phyloP scores from a whole-genome alignment of 2,797 vertebrate genomes.

The Pseudochromis fuscus region DNA sequence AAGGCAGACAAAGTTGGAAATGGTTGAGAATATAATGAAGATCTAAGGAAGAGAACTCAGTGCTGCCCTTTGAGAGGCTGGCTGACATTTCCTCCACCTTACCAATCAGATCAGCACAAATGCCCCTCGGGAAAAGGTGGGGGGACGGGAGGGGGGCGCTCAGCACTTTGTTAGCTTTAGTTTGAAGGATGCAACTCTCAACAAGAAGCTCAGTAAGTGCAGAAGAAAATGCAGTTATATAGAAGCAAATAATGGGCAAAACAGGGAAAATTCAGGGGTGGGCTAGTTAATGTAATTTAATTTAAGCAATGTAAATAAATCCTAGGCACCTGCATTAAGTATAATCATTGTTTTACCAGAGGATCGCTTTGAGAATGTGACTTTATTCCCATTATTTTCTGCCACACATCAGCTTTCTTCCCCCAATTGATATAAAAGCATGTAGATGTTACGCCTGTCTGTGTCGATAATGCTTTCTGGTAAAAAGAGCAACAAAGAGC shows the following conservation, averaged over 20 bases:
- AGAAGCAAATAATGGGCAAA: no score
- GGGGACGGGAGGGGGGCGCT: conserved; percentile 12
- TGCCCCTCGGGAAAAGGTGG: no score
- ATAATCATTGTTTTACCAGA: neutral
- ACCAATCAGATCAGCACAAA: conserved; percentile 59
- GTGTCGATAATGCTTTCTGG: neutral
- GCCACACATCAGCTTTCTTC: neutral
- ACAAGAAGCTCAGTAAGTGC: conserved; percentile 10
- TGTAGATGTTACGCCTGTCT: neutral
- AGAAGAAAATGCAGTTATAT: no score
- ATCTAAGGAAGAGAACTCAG: conserved; percentile 37
- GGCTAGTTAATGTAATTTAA: no score
- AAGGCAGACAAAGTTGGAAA: conserved; percentile 31
- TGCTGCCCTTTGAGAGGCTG: conserved; percentile 56
- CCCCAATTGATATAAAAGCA: neutral
- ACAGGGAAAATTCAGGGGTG: no score
- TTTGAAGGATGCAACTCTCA: conserved; percentile 23
- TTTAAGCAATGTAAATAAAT: no score
- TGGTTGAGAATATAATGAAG: conserved; percentile 41
- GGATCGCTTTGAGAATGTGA: no score
- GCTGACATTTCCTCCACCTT: conserved; percentile 58
- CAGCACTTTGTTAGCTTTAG: conserved; percentile 25
- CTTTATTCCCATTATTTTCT: no score
- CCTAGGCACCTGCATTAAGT: neutral
- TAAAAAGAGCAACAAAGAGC: conserved; percentile 6